Conservation (phyloP, 1,140 invertebrate species). For the Leptopilina clavipes region DNA sequence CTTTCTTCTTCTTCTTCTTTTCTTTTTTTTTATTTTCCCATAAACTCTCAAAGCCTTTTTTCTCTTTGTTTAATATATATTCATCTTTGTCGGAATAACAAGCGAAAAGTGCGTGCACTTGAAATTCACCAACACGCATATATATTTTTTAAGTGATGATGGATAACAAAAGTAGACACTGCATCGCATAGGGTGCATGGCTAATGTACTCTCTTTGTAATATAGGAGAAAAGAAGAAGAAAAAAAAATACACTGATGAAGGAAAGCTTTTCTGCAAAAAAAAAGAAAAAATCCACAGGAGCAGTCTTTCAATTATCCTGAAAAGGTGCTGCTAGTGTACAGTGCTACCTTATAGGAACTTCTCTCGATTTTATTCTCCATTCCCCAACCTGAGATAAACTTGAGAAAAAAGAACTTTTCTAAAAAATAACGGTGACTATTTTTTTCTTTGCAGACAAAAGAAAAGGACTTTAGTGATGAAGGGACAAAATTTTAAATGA, state of each 20-base stretch:
- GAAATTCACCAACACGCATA: slow-evolving; percentile 42
- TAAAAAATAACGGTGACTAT: not conserved
- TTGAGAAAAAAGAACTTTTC: slow-evolving; percentile 4
- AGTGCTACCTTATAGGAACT: not conserved
- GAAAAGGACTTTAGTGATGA: too few relatives aligned
- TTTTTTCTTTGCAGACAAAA: not conserved
- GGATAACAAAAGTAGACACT: slow-evolving; percentile 18
- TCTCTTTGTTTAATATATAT: too few relatives aligned
- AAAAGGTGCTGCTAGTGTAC: slow-evolving; percentile 39
- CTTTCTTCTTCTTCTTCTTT: slow-evolving; percentile 37
- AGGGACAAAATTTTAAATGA: too few relatives aligned
- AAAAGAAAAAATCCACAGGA: slow-evolving; percentile 43
- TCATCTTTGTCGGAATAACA: slow-evolving; percentile 34
- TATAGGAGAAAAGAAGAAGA: not conserved
- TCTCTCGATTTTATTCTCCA: slow-evolving; percentile 13
- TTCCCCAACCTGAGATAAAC: not conserved
- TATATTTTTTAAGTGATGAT: slow-evolving; percentile 35
- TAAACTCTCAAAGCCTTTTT: not conserved
- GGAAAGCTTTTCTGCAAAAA: slow-evolving; percentile 37
- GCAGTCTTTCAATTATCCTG: slow-evolving; percentile 51
- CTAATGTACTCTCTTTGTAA: slow-evolving; percentile 42
- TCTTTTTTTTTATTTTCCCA: slow-evolving; percentile 29
- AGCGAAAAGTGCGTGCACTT: slow-evolving; percentile 46
- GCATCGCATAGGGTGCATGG: slow-evolving; percentile 41
- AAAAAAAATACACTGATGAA: slow-evolving; percentile 36